Percentiles rank a stretch among this genome's conserved stretches.
These are phyloP conservation scores for Mesochorus sp. DNA, from an alignment of 2,888 invertebrate genomes.

Conservation along the genomic window DNA sequence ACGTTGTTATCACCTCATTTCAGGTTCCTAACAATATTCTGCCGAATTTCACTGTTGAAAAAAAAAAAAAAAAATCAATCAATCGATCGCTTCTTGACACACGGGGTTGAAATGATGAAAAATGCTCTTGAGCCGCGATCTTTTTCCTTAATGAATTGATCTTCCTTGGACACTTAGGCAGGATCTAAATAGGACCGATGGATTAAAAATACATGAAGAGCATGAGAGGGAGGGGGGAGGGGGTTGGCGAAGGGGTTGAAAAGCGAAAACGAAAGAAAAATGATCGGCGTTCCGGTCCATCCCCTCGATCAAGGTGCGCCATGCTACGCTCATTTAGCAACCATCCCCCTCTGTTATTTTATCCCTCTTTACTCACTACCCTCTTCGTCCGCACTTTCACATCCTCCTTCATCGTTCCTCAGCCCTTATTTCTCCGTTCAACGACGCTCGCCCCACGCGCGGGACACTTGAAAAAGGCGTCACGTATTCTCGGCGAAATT, in stretches of 20 bases:
- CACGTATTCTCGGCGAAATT: slow-evolving; percentile 80
- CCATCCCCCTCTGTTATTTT: slow-evolving; percentile 24
- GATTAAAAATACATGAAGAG: slow-evolving; percentile 48
- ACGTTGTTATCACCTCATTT: slow-evolving; percentile 34
- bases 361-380: background rate
- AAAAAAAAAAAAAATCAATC: background rate
- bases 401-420: slow-evolving; percentile 64
- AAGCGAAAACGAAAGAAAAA: slow-evolving; percentile 59
- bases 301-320: slow-evolving; percentile 60
- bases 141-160: background rate
- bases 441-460: slow-evolving; percentile 26
- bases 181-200: background rate
- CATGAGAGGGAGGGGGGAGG: background rate
- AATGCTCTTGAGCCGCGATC: background rate
- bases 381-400: slow-evolving; percentile 6
- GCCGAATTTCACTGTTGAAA: slow-evolving; percentile 11
- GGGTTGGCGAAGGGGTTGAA: slow-evolving; percentile 16
- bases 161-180: background rate
- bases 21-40: slow-evolving; percentile 3
- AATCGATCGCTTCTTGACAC: background rate
- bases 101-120: background rate
- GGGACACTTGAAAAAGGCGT: slow-evolving; percentile 79
- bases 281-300: slow-evolving; percentile 53
- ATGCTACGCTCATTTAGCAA: slow-evolving; percentile 38
- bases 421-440: slow-evolving; percentile 55